phyloP scores from a whole-genome alignment of 2,888 invertebrate genomes.

The Catocala fraxini region DNA sequence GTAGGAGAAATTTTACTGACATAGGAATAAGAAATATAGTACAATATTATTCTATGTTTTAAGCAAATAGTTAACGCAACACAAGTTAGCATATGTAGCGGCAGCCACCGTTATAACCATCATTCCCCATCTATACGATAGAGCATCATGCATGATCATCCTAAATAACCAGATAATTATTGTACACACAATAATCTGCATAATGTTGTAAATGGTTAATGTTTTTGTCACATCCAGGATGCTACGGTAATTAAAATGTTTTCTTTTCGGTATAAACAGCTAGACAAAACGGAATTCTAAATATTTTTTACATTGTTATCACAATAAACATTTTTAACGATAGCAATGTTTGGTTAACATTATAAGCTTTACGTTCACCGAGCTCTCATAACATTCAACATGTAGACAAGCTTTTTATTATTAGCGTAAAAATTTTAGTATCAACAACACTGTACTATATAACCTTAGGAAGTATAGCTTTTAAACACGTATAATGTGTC shows the following conservation, averaged over 20 bases:
- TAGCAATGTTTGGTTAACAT: constrained; percentile 20
- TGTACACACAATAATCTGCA: neutral
- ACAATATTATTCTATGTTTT: too few relatives aligned
- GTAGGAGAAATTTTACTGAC: too few relatives aligned
- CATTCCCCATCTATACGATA: too few relatives aligned
- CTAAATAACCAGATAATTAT: neutral
- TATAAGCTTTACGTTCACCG: constrained; percentile 5
- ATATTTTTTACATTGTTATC: constrained; percentile 8
- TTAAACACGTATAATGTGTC: neutral
- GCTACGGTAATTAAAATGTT: constrained; percentile 4
- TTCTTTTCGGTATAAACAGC: constrained; percentile 1
- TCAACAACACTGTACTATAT: neutral
- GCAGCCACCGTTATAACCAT: too few relatives aligned
- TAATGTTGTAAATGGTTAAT: constrained; percentile 5
- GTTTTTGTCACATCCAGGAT: constrained; percentile 4
- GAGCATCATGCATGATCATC: neutral
- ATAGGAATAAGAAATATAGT: too few relatives aligned
- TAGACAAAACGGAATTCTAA: constrained; percentile 4
- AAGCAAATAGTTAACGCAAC: too few relatives aligned
- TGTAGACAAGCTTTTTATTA: constrained; percentile 7
- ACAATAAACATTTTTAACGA: constrained; percentile 15
- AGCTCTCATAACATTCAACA: constrained; percentile 4
- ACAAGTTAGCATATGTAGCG: too few relatives aligned
- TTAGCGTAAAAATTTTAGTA: constrained; percentile 5
- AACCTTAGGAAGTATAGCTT: neutral